Evolutionary conservation across 2,888 invertebrate species (phyloP).

Genomic region (Norana najaformis): DNA sequence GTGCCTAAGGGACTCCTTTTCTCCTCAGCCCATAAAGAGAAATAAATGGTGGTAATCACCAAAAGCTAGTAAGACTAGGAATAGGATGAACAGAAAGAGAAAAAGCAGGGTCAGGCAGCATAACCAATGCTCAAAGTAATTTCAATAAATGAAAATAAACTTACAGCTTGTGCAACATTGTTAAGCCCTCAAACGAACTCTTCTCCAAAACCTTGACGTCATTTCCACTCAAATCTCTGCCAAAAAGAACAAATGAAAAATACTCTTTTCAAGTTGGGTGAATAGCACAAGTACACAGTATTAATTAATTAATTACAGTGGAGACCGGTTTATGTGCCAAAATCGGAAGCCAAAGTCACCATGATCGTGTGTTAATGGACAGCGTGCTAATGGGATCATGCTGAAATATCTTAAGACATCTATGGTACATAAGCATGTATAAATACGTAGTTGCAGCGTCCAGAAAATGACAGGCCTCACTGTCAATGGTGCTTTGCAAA

Average conservation of each 20-base stretch:
- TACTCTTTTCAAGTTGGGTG: neutral
- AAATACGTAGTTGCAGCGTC: too few relatives aligned
- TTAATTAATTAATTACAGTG: neutral
- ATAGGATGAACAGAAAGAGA: neutral
- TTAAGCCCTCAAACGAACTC: slow-evolving; percentile 14
- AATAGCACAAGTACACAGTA: neutral
- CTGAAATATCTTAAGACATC: too few relatives aligned
- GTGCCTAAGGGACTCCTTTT: too few relatives aligned
- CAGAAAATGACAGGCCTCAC: too few relatives aligned
- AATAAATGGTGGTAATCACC: too few relatives aligned
- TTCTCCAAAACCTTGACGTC: neutral
- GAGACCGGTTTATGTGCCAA: too few relatives aligned
- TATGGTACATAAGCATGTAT: too few relatives aligned
- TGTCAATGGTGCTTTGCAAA: too few relatives aligned
- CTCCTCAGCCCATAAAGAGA: too few relatives aligned
- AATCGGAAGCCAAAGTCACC: too few relatives aligned
- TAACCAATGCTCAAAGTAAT: neutral
- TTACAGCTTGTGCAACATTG: slow-evolving; percentile 26
- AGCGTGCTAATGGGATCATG: too few relatives aligned
- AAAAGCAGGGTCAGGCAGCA: neutral
- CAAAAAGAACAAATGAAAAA: neutral
- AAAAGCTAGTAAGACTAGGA: neutral
- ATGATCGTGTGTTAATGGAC: too few relatives aligned
- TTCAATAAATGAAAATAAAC: neutral
- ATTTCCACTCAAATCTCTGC: slow-evolving; percentile 26